These are phyloP conservation scores for Rattus rattus DNA, from an alignment of 2,113 vertebrate species.

Conservation along the genomic window DNA sequence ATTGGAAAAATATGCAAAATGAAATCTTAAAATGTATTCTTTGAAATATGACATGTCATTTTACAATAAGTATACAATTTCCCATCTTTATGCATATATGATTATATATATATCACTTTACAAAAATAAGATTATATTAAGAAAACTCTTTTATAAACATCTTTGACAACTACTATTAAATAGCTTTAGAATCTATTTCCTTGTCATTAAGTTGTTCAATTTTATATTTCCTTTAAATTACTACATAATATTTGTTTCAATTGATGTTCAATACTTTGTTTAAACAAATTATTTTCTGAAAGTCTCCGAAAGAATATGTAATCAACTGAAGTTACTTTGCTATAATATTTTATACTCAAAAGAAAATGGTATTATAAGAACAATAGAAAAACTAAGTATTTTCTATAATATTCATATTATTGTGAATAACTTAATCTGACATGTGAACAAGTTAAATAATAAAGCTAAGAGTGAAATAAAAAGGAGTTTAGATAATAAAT, in stretches of 20 bases:
- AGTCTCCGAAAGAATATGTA: slow-evolving; percentile 67
- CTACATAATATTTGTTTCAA: slow-evolving; percentile 11
- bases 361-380: slow-evolving; percentile 48
- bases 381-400: slow-evolving; percentile 53
- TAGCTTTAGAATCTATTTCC: neutral
- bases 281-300: slow-evolving; percentile 58
- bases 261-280: neutral
- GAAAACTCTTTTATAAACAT: slow-evolving; percentile 23
- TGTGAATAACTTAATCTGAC: slow-evolving; percentile 12
- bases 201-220: neutral
- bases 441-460: slow-evolving; percentile 29
- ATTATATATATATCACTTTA: slow-evolving; percentile 8
- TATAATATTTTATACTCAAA: slow-evolving; percentile 68
- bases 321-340: slow-evolving; percentile 14
- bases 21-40: neutral
- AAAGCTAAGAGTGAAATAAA: slow-evolving; percentile 49
- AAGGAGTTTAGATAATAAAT: too few relatives aligned
- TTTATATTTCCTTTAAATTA: slow-evolving; percentile 42
- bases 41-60: neutral
- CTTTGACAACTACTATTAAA: neutral
- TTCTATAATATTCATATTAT: slow-evolving; percentile 67
- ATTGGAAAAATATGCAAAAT: neutral
- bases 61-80: neutral
- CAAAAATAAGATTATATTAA: neutral
- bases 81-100: neutral